phyloP scores from a whole-genome alignment of 64 coral and sea anemone genomes.

The Platygyra sinensis region DNA sequence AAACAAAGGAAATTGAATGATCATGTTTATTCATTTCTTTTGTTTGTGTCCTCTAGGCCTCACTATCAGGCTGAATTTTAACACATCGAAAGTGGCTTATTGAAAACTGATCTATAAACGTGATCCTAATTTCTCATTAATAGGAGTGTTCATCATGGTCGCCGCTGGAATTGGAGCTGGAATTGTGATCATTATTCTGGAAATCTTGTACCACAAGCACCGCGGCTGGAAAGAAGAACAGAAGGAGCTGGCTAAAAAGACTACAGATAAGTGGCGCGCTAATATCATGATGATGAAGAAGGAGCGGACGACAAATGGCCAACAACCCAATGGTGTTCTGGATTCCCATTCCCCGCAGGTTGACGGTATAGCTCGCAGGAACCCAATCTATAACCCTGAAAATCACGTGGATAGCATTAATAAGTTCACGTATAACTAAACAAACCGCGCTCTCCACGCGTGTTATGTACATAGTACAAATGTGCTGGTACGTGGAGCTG shows the following conservation, averaged over 20 bases:
- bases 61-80: too few relatives aligned
- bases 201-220: conserved; percentile 98
- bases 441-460: neutral
- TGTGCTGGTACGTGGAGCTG: neutral
- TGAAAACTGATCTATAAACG: neutral
- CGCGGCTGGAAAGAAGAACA: conserved; percentile 94
- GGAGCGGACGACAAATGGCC: conserved; percentile 47
- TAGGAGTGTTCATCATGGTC: conserved; percentile 99
- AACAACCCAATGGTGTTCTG: conserved; percentile 73
- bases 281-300: conserved; percentile 94
- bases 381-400: conserved; percentile 89
- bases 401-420: conserved; percentile 62
- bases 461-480: neutral
- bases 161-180: conserved; percentile 94
- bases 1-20: too few relatives aligned
- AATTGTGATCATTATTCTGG: conserved; percentile 91
- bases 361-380: conserved; percentile 80
- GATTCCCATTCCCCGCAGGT: conserved; percentile 17
- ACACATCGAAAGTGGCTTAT: too few relatives aligned
- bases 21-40: too few relatives aligned
- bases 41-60: too few relatives aligned
- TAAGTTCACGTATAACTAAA: conserved; percentile 72
- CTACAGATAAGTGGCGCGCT: conserved; percentile 93
- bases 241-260: conserved; percentile 89
- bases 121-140: neutral